A percentile compares a stretch with the other conserved stretches of the same genome.
Conservation (phyloP, 2,113 vertebrate genomes). For the Clarias magur region DNA sequence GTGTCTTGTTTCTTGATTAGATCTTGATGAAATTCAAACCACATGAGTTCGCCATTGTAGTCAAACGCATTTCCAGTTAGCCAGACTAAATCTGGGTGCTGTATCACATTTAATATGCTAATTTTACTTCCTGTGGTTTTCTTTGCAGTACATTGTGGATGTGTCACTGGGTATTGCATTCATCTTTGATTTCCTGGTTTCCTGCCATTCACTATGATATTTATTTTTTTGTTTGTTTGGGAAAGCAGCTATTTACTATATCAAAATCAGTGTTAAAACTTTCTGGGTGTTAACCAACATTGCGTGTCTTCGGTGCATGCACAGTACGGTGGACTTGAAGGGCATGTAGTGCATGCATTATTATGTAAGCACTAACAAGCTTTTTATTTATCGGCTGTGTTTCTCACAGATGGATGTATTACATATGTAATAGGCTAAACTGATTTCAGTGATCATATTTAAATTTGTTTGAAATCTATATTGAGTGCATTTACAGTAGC, state of each 20-base stretch:
- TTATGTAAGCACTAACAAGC: not conserved
- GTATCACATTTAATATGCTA: conserved; percentile 18
- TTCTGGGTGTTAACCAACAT: not conserved
- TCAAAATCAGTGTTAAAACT: not conserved
- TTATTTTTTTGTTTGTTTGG: not conserved
- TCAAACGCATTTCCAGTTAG: not conserved
- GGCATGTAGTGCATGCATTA: not conserved
- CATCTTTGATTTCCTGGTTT: not conserved
- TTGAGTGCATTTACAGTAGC: not conserved
- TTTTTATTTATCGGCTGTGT: not conserved
- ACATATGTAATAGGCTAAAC: not conserved
- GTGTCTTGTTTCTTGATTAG: not conserved
- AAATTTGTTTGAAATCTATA: not conserved
- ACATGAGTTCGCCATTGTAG: not conserved
- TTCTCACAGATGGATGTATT: not conserved
- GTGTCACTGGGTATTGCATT: not conserved
- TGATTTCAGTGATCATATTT: not conserved
- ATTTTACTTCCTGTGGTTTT: not conserved
- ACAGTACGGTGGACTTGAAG: not conserved
- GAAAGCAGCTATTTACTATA: not conserved
- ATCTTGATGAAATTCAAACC: not conserved
- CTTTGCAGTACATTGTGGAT: not conserved
- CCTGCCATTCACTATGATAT: not conserved
- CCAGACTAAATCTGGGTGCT: not conserved
- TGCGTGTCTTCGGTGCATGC: not conserved